A percentile compares a stretch with the other conserved stretches of the same genome.
These are phyloP conservation scores for Hedychridium roseum DNA, from an alignment of 2,888 invertebrate genomes.

Conservation along the genomic window DNA sequence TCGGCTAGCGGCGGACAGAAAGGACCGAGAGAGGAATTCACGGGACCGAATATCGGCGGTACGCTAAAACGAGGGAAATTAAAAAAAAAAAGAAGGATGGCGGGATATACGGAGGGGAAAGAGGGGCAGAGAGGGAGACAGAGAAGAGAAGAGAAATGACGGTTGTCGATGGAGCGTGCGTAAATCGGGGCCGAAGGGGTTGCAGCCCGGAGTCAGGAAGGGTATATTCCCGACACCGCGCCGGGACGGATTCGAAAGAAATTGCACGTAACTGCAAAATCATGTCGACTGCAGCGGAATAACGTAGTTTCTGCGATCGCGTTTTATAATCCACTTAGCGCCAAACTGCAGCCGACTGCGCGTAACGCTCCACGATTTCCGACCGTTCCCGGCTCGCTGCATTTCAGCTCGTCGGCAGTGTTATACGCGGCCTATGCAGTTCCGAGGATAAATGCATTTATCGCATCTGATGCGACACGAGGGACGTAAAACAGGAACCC, in stretches of 20 bases:
- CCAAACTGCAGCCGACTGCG: conserved; percentile 51
- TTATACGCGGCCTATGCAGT: conserved; percentile 23
- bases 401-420: conserved; percentile 4
- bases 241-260: conserved; percentile 28
- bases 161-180: conserved; percentile 38
- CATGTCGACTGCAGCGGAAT: conserved; percentile 59
- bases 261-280: conserved; percentile 49
- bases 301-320: conserved; percentile 49
- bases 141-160: conserved; percentile 5
- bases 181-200: conserved; percentile 41
- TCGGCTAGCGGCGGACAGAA: too few relatives aligned
- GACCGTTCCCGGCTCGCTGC: conserved; percentile 1
- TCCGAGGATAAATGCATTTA: conserved; percentile 35
- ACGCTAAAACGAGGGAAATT: too few relatives aligned
- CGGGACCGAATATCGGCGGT: too few relatives aligned
- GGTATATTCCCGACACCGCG: too few relatives aligned
- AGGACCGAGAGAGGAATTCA: too few relatives aligned
- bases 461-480: conserved; percentile 39
- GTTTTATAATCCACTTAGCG: conserved; percentile 56
- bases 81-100: conserved; percentile 13
- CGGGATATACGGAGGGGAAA: not conserved
- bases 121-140: not conserved
- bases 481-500: conserved; percentile 26
- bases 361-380: conserved; percentile 5
- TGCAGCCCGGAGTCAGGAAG: too few relatives aligned